Base-by-base conservation (phyloP, 2,888 invertebrate species). In the Criorhina ranunculi region DNA sequence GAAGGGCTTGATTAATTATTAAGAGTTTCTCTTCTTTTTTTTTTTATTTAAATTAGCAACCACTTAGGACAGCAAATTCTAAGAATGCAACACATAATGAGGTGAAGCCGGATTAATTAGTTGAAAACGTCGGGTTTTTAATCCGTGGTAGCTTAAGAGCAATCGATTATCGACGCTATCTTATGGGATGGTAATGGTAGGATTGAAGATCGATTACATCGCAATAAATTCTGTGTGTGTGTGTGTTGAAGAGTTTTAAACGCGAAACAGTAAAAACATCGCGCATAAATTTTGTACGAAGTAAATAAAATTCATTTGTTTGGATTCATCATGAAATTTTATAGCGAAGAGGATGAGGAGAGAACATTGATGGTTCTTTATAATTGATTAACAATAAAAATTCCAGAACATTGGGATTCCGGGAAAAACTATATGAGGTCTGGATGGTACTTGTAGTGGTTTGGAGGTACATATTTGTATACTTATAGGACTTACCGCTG, bases 171-270 rank as follows among this genome's bases (percentile, higher is more conserved):
- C 33, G n/a, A n/a, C n/a, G 40, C 53, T 19, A n/a, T 33, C 31
- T 7, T 5, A 19, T n/a, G n/a, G 31, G 40, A 35, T 33, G 31
- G n/a, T n/a, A n/a, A n/a, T n/a, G 35, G 29, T 8, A 29, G 40
- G 49, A 62, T 53, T 62, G 19, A 11, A 24, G 62, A 73, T 62
- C 73, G 53, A 73, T 73, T 53, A 53, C 73, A 17, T 9, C 42
- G 42, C 42, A 42, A 73, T 73, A 42, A 53, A 53, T 73, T 53
- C 15, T 42, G 53, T 9, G 29, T 17, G 11, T 31, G 9, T 37
- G 15, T 29, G 5, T 29, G 53, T 37, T 35, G 9, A 12, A 3
- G 8, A 11, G 44, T 33, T 19, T 15, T n/a, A n/a, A n/a, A n/a
- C n/a, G n/a, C n/a, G n/a, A n/a, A n/a, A n/a, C n/a, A n/a, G n/a